phyloP scores from a whole-genome alignment of 1,140 invertebrate genomes.

The Brachionus plicatilis region DNA sequence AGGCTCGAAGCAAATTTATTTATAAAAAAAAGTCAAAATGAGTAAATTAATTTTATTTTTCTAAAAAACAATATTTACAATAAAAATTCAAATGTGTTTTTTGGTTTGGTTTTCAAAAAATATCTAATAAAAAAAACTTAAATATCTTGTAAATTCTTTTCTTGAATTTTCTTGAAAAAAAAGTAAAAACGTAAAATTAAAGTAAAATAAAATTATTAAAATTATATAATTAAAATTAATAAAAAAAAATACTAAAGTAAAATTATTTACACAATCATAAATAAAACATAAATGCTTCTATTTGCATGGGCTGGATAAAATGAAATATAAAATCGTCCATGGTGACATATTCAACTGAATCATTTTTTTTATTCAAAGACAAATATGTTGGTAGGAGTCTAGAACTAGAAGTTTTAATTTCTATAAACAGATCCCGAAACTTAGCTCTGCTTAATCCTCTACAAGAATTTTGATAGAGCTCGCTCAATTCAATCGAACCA shows the following conservation, averaged over 20 bases:
- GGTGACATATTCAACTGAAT: background rate
- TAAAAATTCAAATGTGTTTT: too few relatives aligned
- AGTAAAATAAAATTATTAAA: too few relatives aligned
- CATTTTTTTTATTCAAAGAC: background rate
- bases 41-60: too few relatives aligned
- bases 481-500: background rate
- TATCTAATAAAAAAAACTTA: too few relatives aligned
- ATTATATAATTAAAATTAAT: too few relatives aligned
- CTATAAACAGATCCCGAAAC: background rate
- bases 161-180: too few relatives aligned
- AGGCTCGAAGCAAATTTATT: too few relatives aligned
- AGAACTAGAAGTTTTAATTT: background rate
- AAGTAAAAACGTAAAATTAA: too few relatives aligned
- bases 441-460: background rate
- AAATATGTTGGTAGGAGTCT: background rate
- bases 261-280: background rate
- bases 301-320: background rate
- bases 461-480: background rate
- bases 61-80: too few relatives aligned
- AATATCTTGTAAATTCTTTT: too few relatives aligned
- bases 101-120: too few relatives aligned
- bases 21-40: too few relatives aligned
- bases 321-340: background rate
- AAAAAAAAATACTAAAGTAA: background rate
- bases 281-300: background rate